These are phyloP conservation scores for Amphipyra berbera DNA, from an alignment of 2,888 invertebrate genomes.

Conservation along the genomic window DNA sequence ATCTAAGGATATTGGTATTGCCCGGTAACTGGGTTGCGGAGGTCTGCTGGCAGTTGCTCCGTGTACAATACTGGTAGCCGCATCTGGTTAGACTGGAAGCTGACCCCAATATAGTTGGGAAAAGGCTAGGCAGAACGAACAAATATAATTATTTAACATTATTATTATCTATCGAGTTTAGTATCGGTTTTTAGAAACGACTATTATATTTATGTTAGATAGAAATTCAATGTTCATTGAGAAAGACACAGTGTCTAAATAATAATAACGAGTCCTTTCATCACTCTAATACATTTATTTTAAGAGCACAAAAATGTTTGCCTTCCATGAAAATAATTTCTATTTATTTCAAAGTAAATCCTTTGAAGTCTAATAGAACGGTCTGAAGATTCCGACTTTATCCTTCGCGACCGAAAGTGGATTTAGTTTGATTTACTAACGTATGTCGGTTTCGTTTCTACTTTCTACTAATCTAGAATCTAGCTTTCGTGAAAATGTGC, in stretches of 20 bases:
- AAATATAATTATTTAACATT: no score
- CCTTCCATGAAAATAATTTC: constrained; percentile 62
- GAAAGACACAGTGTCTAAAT: background rate
- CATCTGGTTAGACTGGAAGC: no score
- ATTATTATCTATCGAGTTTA: no score
- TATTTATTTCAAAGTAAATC: constrained; percentile 66
- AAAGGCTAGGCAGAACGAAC: no score
- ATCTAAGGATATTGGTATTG: no score
- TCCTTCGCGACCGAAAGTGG: constrained; percentile 66
- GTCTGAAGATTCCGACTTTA: constrained; percentile 63
- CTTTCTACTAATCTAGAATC: constrained; percentile 39
- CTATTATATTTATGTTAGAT: background rate
- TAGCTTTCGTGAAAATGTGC: constrained; percentile 5
- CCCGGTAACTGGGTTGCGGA: no score
- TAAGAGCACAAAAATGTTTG: constrained; percentile 32
- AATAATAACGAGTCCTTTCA: constrained; percentile 7
- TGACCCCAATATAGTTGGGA: no score
- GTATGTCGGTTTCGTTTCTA: constrained; percentile 56
- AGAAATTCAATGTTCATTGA: background rate
- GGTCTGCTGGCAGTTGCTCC: no score
- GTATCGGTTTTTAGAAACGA: background rate
- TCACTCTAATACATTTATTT: constrained; percentile 15
- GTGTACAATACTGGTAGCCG: no score
- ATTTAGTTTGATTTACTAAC: constrained; percentile 74
- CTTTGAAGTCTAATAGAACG: constrained; percentile 69